Base-by-base conservation (phyloP, 1,140 invertebrate species). In the Drosophila mojavensis region DNA sequence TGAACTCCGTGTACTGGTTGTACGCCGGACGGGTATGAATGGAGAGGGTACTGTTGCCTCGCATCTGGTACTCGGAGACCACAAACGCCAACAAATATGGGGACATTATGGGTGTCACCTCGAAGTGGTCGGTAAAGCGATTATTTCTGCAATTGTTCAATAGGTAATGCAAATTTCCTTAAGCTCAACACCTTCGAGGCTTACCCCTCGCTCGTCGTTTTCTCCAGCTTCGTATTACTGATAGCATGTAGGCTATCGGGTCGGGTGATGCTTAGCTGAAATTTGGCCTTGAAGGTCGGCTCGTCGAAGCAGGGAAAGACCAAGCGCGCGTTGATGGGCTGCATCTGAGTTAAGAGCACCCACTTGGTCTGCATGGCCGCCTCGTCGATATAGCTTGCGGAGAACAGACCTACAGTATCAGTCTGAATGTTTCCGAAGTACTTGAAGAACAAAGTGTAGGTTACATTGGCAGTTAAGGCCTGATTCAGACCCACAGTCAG, bases 231-330 rank as follows among this genome's bases (percentile, higher is more conserved):
- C 0, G 78, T 81, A 43, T 96, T 96, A 5, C 93, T 94, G 1
- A 95, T 93, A 0, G 93, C 94, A 2, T 77, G 92, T 67, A 45
- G 43, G 4, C n/a, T 81, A 1, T 51, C 75, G 2, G 94, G 94
- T 43, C 93, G 94, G 0, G 94, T 94, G 2, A 97, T 88, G 0
- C 94, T 94, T 1, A 97, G 85, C 20, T 91, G 93, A 81, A 97
- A 98, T 1, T 93, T 94, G 3, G 97, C 96, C 91, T 98, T 98
- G 55, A 97, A 94, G 1, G 95, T 94, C 0, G 97, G 97, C 81
- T 98, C 97, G 91, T 98, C 97, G 90, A 97, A 97, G 90, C 97
- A 98, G 0, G 97, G 97, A 81, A 98, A 98, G 0, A 97, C 96
- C 51, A 95, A 94, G 60, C 97, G 94, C 1, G 97, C 97, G 85